Evolutionary conservation across 2,113 vertebrate genomes (phyloP).

Genomic region (Pachyramphus minor): DNA sequence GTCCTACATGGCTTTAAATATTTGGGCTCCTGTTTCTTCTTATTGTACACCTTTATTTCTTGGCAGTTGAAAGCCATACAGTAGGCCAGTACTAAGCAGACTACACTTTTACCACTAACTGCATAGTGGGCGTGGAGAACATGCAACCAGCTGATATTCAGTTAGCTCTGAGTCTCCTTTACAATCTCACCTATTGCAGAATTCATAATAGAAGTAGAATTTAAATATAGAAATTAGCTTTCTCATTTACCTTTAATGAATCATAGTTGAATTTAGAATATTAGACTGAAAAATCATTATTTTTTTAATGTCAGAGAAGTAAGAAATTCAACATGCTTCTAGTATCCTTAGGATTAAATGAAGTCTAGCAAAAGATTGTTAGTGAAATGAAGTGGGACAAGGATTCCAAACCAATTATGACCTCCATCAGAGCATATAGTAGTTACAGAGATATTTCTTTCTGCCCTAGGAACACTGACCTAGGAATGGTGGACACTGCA

Average conservation of each 20-base stretch:
- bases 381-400: background rate
- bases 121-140: background rate
- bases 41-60: background rate
- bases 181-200: background rate
- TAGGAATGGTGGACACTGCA: background rate
- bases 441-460: background rate
- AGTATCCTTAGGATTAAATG: background rate
- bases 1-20: background rate
- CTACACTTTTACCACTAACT: background rate
- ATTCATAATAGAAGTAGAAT: background rate
- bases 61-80: background rate
- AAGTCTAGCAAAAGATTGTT: background rate
- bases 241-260: background rate
- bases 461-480: background rate
- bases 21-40: background rate
- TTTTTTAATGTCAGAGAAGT: background rate
- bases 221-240: background rate
- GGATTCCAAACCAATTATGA: conserved; percentile 12
- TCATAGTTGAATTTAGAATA: background rate
- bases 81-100: background rate
- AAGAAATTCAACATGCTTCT: background rate
- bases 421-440: conserved; percentile 1
- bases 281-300: background rate
- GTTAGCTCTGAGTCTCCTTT: background rate
- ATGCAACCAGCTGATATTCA: background rate